Evolutionary conservation across 2,888 invertebrate species (phyloP).

Genomic region (Diaprepes abbreviatus): DNA sequence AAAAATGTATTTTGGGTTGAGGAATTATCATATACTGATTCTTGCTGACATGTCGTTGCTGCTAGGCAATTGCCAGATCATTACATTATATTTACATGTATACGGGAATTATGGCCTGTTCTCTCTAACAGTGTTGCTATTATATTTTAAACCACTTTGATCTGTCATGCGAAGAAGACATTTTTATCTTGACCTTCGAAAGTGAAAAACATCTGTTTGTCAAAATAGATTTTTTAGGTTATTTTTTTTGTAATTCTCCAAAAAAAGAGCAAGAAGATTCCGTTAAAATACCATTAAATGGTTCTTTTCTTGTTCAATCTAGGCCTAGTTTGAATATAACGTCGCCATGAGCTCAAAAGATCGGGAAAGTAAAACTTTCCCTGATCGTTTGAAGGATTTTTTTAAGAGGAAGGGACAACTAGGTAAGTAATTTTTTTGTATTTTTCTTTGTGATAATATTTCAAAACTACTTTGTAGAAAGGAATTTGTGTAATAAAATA

Average conservation of each 20-base stretch:
- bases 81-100: too few species aligned
- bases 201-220: constrained; percentile 1
- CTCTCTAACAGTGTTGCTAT: too few species aligned
- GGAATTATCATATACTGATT: too few species aligned
- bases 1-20: not conserved
- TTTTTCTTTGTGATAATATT: too few species aligned
- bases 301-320: not conserved
- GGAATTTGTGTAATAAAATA: too few species aligned
- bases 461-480: too few species aligned
- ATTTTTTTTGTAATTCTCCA: not conserved
- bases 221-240: constrained; percentile 5
- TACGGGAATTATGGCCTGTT: too few species aligned
- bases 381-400: constrained; percentile 81
- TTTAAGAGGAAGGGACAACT: constrained; percentile 70
- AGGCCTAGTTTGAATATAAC: not conserved
- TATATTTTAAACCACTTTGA: too few species aligned
- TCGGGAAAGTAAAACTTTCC: constrained; percentile 73
- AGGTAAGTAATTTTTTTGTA: constrained; percentile 53
- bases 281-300: not conserved
- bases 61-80: too few species aligned
- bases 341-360: constrained; percentile 75
- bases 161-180: not conserved
- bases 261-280: not conserved
- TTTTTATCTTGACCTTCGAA: not conserved
- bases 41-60: too few species aligned